These are phyloP conservation scores for Coracopsis vasa DNA, from an alignment of 2,113 vertebrate genomes.

Conservation along the genomic window DNA sequence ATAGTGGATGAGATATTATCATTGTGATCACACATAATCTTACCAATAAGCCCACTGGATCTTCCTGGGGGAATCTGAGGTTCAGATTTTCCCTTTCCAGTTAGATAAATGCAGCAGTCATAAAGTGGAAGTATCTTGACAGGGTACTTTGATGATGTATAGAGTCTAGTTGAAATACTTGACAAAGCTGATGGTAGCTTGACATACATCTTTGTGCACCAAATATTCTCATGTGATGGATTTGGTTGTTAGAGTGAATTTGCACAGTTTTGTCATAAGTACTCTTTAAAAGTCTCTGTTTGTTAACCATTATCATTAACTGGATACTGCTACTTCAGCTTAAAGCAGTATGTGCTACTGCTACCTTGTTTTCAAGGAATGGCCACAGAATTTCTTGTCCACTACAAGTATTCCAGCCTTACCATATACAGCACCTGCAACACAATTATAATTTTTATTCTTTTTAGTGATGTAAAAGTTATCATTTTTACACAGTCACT, in stretches of 20 bases:
- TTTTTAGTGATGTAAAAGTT: neutral
- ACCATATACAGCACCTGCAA: neutral
- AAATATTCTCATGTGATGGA: neutral
- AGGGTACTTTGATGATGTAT: neutral
- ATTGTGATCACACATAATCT: neutral
- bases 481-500: neutral
- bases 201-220: neutral
- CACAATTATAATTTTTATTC: neutral
- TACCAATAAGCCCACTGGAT: neutral
- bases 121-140: neutral
- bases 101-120: neutral
- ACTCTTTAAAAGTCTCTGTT: neutral
- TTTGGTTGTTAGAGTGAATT: neutral
- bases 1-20: neutral
- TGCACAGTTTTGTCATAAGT: neutral
- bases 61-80: neutral
- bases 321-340: neutral
- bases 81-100: neutral
- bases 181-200: neutral
- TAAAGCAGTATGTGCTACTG: neutral
- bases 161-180: neutral
- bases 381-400: neutral
- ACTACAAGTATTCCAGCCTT: neutral
- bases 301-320: neutral
- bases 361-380: neutral